Percentiles rank a stretch among this genome's conserved stretches.
These are phyloP conservation scores for Calyptommatus sinebrachiatus DNA, from an alignment of 2,113 vertebrate genomes.

Conservation along the genomic window DNA sequence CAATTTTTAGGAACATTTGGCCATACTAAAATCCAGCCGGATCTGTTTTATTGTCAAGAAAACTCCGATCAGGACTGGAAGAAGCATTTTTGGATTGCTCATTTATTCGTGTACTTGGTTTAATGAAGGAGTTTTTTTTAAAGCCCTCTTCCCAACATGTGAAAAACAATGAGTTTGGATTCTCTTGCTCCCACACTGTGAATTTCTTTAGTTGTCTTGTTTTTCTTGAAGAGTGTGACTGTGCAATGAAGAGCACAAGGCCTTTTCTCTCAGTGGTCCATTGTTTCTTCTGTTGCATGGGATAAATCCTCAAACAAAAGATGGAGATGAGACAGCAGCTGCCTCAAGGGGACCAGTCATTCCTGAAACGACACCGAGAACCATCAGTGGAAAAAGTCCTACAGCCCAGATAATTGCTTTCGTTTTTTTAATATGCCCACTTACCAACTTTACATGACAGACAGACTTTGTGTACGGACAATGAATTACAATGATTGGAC, in stretches of 20 bases:
- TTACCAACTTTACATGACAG: background rate
- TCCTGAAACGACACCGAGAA: background rate
- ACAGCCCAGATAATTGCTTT: background rate
- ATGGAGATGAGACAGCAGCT: background rate
- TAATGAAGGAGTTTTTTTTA: slow-evolving; percentile 6
- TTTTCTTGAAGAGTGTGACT: background rate
- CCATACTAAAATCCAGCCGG: background rate
- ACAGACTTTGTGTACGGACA: background rate
- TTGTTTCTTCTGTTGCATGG: background rate
- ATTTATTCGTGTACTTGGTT: background rate
- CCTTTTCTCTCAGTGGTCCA: background rate
- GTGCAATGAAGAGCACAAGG: background rate
- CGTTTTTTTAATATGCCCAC: background rate
- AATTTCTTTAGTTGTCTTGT: background rate
- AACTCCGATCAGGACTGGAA: background rate
- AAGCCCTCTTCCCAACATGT: background rate
- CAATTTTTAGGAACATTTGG: background rate
- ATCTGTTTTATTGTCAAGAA: background rate
- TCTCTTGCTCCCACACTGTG: background rate
- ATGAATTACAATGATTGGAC: background rate
- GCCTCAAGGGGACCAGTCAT: background rate
- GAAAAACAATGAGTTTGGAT: background rate
- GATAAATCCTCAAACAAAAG: background rate
- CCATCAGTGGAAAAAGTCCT: background rate
- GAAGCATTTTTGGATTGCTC: background rate